Base-by-base conservation (phyloP, 1,140 invertebrate genomes). In the Drosophila saltans region DNA sequence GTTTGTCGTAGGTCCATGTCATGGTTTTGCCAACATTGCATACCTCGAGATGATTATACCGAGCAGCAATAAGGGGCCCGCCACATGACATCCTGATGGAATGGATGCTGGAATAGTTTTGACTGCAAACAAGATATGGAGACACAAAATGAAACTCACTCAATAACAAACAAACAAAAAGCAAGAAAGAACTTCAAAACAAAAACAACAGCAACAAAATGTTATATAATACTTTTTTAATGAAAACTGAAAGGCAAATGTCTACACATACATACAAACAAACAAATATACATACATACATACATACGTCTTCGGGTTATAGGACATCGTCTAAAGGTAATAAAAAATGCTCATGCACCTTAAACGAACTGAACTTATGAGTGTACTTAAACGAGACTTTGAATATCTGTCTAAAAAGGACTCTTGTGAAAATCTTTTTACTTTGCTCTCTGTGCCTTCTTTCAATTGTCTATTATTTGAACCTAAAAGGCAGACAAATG, bases 31-130 rank as follows among this genome's bases (percentile, higher is more conserved):
- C 61, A 59, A 77, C 63, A 72, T 85, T 72, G 81, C 78, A 78
- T 80, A 75, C 68, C 75, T 81, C 78, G 74, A 52, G 78, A 80
- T 84, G 74, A 85, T 75, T 78, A 67, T 74, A 64, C 70, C 8
- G 8, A 52, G 45, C 45, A 52, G 52, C 58, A 71, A 55, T 71
- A 52, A 52, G 45, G 21, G 45, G 45, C n/a, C 21, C 45, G 7
- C 65, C 59, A 70, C 61, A 55, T 62, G 67, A 69, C 72, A 75
- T 69, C 69, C 69, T 57, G 62, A 62, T 52, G 45, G 45, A 52
- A 52, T 52, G 45, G 45, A 52, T 52, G 45, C 24, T 52, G 21
- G 45, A 52, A 52, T 52, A 52, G 45, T 52, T 52, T 52, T 52
- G 45, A 52, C 45, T 52, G 24, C 45, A 52, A 52, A 52, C 45